Evolutionary conservation across 2,113 vertebrate species (phyloP), one percentile per base, ranked within the genome.

Genomic region (Phocoena sinus): DNA sequence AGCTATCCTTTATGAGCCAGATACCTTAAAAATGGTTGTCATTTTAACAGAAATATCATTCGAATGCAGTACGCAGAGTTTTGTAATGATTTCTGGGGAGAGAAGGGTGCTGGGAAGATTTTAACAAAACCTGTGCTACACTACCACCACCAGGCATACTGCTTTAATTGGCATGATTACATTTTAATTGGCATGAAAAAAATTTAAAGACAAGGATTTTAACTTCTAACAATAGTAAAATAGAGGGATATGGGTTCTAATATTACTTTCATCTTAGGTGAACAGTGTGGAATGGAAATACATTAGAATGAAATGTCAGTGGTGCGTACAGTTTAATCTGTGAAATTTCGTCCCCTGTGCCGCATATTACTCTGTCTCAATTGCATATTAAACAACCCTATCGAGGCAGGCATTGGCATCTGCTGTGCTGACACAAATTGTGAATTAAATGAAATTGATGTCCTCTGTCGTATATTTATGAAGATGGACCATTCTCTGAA

Each of bases 401-500:
- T 99, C 99, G 99, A 99, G 98, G 99, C 99, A 99, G 99, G 99
- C 99, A 99, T 99, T 99, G 99, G 99, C 99, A 99, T 99, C 99
- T 99, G 99, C 99, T 99, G 99, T 99, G 99, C 99, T 99, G 99
- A 99, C 99, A 99, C 99, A 99, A 99, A 99, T 99, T 99, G 99
- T 99, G 99, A 99, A 99, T 99, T 99, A 99, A 99, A 99, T 99
- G 99, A 99, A 99, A 99, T 99, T 99, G 99, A 99, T 99, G 99
- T 99, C 99, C 99, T 99, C 99, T 99, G 99, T 99, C 99, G 99
- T 99, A 99, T 99, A 99, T 99, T 99, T 99, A 99, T 99, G 99
- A 99, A 99, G 99, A 99, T 99, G 99, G 99, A 99, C 99, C 99
- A 99, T 99, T 99, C 99, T 99, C 99, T 99, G 99, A 99, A 99